Evolutionary conservation across 1,140 invertebrate genomes (phyloP).

Genomic region (Caenorhabditis remanei): DNA sequence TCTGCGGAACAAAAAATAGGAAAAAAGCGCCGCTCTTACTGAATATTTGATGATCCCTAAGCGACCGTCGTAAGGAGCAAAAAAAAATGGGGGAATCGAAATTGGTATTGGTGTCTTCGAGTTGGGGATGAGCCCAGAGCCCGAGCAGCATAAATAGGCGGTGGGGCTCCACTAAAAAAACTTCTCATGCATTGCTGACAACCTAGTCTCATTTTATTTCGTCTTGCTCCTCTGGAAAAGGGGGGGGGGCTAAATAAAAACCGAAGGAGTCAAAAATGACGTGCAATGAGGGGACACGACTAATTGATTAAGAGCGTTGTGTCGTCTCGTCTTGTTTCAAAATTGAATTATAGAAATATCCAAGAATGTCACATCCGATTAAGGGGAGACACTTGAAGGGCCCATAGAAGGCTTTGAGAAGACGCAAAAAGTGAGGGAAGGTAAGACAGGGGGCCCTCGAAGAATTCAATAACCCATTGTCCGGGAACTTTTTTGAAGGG

Average conservation of each 20-base stretch:
- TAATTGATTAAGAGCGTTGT: conserved; percentile 49
- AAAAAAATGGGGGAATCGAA: conserved; percentile 28
- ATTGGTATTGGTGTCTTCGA: conserved; percentile 35
- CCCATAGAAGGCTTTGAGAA: neutral
- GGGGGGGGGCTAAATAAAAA: conserved; percentile 7
- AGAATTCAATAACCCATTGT: conserved; percentile 55
- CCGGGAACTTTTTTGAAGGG: conserved; percentile 41
- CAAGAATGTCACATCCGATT: conserved; percentile 41
- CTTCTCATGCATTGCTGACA: conserved; percentile 46
- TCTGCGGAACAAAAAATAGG: neutral
- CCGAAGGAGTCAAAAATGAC: neutral
- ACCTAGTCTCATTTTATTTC: neutral
- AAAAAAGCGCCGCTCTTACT: neutral
- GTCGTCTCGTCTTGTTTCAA: conserved; percentile 5
- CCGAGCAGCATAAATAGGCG: conserved; percentile 53
- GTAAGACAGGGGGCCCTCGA: neutral
- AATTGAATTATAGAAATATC: conserved; percentile 45
- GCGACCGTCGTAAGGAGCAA: conserved; percentile 15
- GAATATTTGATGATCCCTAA: conserved; percentile 54
- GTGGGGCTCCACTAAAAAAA: neutral
- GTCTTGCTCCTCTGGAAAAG: too few relatives aligned
- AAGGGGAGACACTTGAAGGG: neutral
- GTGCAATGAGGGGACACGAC: neutral
- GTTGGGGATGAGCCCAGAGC: conserved; percentile 1
- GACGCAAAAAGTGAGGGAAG: neutral